Conservation (phyloP, 1,140 invertebrate genomes). For the Ostrea edulis region DNA sequence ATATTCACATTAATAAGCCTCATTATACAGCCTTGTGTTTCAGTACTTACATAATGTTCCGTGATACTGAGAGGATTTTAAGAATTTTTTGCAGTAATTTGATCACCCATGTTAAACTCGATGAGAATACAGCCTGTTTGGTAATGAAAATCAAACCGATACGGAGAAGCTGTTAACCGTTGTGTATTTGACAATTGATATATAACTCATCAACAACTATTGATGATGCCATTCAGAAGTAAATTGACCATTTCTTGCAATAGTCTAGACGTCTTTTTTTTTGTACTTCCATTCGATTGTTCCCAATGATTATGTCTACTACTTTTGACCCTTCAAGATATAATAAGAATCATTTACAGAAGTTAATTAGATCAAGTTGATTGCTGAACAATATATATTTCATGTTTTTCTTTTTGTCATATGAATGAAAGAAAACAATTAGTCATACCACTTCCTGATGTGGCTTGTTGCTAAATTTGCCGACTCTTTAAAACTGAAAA, state of each 20-base stretch:
- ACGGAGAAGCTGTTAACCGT: too few species aligned
- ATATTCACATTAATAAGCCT: too few species aligned
- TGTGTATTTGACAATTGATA: background rate
- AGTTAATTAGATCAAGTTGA: conserved; percentile 21
- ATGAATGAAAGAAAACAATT: background rate
- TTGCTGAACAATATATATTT: conserved; percentile 13
- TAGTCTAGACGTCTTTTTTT: conserved; percentile 16
- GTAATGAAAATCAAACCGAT: too few species aligned
- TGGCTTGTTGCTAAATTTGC: too few species aligned
- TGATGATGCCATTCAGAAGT: background rate
- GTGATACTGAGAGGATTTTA: too few species aligned
- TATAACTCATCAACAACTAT: background rate
- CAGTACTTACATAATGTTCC: too few species aligned
- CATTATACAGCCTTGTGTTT: too few species aligned
- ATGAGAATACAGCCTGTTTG: too few species aligned
- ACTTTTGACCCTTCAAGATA: background rate
- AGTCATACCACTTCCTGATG: background rate
- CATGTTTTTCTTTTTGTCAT: background rate
- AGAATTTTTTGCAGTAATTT: too few species aligned
- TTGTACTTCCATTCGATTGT: background rate
- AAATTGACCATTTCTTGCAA: conserved; percentile 19
- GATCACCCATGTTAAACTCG: too few species aligned
- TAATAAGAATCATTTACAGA: background rate
- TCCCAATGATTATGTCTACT: background rate
- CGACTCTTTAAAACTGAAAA: too few species aligned